Percentiles rank a stretch among this genome's conserved stretches.
phyloP scores from a whole-genome alignment of 1,140 invertebrate species.

The Pteromalus puparum region DNA sequence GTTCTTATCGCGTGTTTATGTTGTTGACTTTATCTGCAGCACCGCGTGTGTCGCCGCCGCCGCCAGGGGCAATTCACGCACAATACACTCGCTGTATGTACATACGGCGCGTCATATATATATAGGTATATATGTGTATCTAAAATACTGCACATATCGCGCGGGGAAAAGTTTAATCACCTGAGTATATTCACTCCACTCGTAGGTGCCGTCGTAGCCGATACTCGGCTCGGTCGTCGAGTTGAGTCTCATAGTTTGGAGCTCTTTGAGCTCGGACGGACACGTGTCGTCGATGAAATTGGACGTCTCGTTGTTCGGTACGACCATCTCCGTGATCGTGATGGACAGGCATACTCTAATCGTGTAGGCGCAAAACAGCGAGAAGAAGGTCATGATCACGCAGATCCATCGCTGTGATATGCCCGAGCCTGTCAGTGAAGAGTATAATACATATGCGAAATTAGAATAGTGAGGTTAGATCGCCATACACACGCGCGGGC shows the following conservation, averaged over 20 bases:
- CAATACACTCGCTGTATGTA: too few relatives aligned
- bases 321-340: conserved; percentile 92
- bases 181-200: conserved; percentile 49
- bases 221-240: background rate
- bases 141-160: too few relatives aligned
- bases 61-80: too few relatives aligned
- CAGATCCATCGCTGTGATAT: conserved; percentile 86
- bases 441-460: background rate
- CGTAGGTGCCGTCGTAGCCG: conserved; percentile 8
- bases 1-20: conserved; percentile 1
- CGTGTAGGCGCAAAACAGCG: conserved; percentile 90
- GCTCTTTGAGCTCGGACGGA: conserved; percentile 44
- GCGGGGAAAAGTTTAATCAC: conserved; percentile 14
- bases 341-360: conserved; percentile 92
- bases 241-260: background rate
- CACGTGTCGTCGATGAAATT: conserved; percentile 38
- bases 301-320: conserved; percentile 53
- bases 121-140: background rate
- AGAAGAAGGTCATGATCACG: conserved; percentile 89
- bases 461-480: background rate
- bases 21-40: background rate
- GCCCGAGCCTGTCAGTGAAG: conserved; percentile 75
- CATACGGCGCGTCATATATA: background rate
- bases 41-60: too few relatives aligned
- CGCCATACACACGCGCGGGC: too few relatives aligned